A percentile compares a stretch with the other conserved stretches of the same genome.
phyloP scores from a whole-genome alignment of 2,888 invertebrate genomes.

The Panopea generosa region DNA sequence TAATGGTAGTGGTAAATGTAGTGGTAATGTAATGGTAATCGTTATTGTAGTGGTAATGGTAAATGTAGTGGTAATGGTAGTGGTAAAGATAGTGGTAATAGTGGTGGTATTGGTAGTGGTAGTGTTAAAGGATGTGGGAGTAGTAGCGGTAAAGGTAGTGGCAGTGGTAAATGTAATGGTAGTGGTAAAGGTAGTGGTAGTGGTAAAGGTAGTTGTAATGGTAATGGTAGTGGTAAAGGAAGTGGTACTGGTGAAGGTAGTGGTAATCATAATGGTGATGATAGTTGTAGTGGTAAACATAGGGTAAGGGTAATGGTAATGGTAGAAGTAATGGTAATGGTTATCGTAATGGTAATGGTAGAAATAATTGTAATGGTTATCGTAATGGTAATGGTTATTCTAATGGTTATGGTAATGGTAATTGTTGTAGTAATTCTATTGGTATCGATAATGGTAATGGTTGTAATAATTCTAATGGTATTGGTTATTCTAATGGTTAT shows the following conservation, averaged over 20 bases:
- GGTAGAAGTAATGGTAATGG: conserved; percentile 4
- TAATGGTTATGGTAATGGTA: too few relatives aligned
- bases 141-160: not conserved
- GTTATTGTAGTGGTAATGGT: too few relatives aligned
- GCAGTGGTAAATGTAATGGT: conserved; percentile 1
- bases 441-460: too few relatives aligned
- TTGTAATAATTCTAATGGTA: too few relatives aligned
- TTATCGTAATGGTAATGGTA: not conserved
- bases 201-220: conserved; percentile 2
- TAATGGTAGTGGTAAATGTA: too few relatives aligned
- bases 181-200: not conserved
- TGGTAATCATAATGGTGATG: not conserved
- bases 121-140: not conserved
- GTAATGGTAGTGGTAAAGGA: not conserved
- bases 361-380: not conserved
- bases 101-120: conserved; percentile 1
- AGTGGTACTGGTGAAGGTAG: too few relatives aligned
- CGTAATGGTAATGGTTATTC: not conserved
- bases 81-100: not conserved
- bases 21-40: too few relatives aligned
- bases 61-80: too few relatives aligned
- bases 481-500: too few relatives aligned
- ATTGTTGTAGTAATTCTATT: too few relatives aligned
- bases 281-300: not conserved
- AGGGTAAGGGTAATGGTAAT: not conserved